Percentiles rank a stretch among this genome's conserved stretches.
Conservation (phyloP, 2,113 vertebrate genomes). For the Oryctolagus cuniculus region mOryCun1.1 NC_091440.1:107256001-107256500, state of each 20-base stretch:
- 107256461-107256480: neutral
- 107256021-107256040: neutral
- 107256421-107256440: neutral
- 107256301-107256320: neutral
- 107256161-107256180: neutral
- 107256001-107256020: neutral
- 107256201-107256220: neutral
- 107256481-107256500: neutral
- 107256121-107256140: neutral
- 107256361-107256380: neutral
- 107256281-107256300: neutral
- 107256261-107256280: neutral
- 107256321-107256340: neutral
- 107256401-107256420: neutral
- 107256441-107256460: neutral
- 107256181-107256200: neutral
- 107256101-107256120: neutral
- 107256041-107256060: neutral
- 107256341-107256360: neutral
- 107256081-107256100: neutral
- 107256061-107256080: neutral
- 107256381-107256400: neutral
- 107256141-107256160: neutral
- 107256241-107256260: too few species aligned
- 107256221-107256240: neutral